phyloP scores from a whole-genome alignment of 2,888 invertebrate genomes.

The Eustalomyia histrio region DNA sequence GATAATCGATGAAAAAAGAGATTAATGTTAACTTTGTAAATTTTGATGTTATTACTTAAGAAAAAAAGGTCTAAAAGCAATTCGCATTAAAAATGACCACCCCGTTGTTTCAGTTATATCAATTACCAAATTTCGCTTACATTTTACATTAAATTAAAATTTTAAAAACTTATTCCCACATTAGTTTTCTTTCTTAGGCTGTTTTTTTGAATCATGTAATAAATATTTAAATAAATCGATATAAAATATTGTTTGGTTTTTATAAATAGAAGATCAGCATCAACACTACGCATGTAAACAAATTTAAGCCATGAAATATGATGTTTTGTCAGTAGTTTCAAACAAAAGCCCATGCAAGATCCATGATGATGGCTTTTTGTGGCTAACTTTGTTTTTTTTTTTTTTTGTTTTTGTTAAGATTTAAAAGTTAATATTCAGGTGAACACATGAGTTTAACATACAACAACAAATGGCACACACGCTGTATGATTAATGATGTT shows the following conservation, averaged over 20 bases:
- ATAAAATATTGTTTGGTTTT: neutral
- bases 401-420: slow-evolving; percentile 22
- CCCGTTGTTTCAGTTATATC: too few relatives aligned
- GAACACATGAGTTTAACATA: slow-evolving; percentile 52
- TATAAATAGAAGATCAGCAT: slow-evolving; percentile 30
- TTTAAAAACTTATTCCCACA: too few relatives aligned
- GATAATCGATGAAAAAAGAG: too few relatives aligned
- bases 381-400: slow-evolving; percentile 39
- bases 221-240: neutral
- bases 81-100: too few relatives aligned
- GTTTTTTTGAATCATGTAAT: neutral
- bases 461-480: slow-evolving; percentile 60
- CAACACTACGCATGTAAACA: slow-evolving; percentile 62
- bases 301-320: slow-evolving; percentile 65
- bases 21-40: too few relatives aligned
- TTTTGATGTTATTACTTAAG: too few relatives aligned
- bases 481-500: slow-evolving; percentile 68
- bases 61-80: too few relatives aligned
- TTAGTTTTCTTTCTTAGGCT: too few relatives aligned
- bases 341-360: slow-evolving; percentile 39
- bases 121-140: too few relatives aligned
- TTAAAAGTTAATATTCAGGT: slow-evolving; percentile 30
- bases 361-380: slow-evolving; percentile 61
- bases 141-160: too few relatives aligned
- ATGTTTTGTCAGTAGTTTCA: slow-evolving; percentile 64